A percentile compares a stretch with the other conserved stretches of the same genome.
phyloP scores from a whole-genome alignment of 2,888 invertebrate species.

The Drosophila neonasuta region DNA sequence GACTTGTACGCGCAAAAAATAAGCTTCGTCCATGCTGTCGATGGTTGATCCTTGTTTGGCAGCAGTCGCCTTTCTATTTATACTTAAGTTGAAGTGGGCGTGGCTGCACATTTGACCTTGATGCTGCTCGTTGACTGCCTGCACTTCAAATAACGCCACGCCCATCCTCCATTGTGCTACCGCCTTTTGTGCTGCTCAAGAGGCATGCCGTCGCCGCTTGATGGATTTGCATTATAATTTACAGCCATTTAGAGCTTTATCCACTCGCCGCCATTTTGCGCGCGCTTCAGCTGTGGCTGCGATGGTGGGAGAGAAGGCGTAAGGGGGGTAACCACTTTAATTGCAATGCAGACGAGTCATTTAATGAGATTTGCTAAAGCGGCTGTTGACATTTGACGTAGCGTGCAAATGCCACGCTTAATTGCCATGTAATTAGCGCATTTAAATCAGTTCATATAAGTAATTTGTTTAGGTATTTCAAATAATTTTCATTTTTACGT shows the following conservation, averaged over 20 bases:
- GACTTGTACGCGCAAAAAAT: constrained; percentile 52
- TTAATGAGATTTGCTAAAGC: constrained; percentile 51
- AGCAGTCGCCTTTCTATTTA: constrained; percentile 25
- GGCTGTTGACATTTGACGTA: constrained; percentile 52
- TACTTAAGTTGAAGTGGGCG: constrained; percentile 21
- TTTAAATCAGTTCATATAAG: background rate
- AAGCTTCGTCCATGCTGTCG: constrained; percentile 23
- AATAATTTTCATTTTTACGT: background rate
- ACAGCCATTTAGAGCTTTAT: constrained; percentile 2
- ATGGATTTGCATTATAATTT: constrained; percentile 32
- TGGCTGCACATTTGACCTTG: constrained; percentile 17
- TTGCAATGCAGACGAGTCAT: constrained; percentile 13
- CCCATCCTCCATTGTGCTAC: background rate
- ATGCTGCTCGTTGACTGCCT: background rate
- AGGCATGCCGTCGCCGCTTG: constrained; percentile 16
- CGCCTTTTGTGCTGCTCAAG: constrained; percentile 10
- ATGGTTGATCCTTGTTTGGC: background rate
- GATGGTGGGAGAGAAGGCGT: background rate
- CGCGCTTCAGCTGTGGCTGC: background rate
- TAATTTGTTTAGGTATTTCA: background rate
- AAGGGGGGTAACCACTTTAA: constrained; percentile 10
- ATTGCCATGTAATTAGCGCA: constrained; percentile 15
- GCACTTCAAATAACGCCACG: background rate
- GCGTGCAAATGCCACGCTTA: background rate
- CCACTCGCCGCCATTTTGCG: background rate